Conservation (phyloP, 2,888 invertebrate genomes). For the Bedellia somnulentella region DNA sequence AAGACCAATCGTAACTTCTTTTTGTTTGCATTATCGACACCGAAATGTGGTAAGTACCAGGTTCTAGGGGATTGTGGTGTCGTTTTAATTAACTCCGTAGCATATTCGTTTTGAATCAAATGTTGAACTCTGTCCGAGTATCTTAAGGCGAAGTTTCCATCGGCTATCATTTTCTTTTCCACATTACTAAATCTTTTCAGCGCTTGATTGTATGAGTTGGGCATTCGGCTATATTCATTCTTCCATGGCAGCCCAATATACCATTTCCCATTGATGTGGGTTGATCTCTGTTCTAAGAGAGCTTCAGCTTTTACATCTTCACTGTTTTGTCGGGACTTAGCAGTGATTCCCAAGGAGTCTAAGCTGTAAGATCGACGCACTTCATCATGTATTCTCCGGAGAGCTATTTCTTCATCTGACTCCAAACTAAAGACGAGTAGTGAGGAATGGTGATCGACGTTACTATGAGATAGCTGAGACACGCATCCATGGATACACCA, state of each 20-base stretch:
- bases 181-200: background rate
- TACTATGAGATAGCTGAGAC: background rate
- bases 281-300: constrained; percentile 6
- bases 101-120: background rate
- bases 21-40: background rate
- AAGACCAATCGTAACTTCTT: constrained; percentile 1
- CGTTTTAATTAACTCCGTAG: background rate
- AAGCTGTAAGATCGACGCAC: constrained; percentile 6
- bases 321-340: constrained; percentile 7
- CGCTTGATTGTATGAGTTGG: background rate
- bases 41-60: constrained; percentile 3
- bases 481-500: constrained; percentile 2
- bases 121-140: background rate
- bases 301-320: constrained; percentile 4
- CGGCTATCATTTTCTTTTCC: background rate
- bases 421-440: too few species aligned
- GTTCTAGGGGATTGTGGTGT: background rate
- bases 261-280: too few species aligned
- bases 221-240: background rate
- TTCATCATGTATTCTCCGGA: constrained; percentile 3
- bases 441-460: too few species aligned
- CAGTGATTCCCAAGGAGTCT: constrained; percentile 8
- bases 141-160: background rate
- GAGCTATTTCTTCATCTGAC: background rate
- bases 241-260: constrained; percentile 4